Base-by-base conservation (phyloP, 2,113 vertebrate genomes). In the Galbula dea region DNA sequence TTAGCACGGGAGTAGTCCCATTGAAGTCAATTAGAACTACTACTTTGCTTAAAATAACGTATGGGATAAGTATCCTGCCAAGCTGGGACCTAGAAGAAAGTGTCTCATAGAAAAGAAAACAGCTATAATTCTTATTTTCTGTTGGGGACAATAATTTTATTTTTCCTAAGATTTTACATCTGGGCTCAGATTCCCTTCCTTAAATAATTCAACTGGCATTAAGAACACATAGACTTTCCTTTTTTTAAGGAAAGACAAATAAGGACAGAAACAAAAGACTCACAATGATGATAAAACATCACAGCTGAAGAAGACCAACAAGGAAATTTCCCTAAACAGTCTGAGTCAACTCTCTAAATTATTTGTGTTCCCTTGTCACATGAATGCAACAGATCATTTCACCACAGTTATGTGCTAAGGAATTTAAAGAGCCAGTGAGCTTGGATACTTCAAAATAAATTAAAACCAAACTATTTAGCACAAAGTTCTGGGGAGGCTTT, bases 71-170 rank as follows among this genome's bases (percentile, higher is more conserved):
- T 77, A 67, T 77, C 88, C 37, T 96, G 85, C 67, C 75, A 94
- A 90, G 79, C 13, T 34, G 23, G 27, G 67, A 89, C 49, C 34
- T 73, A 48, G 36, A 12, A 89, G 51, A 93, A 93, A 77, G 59
- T 58, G 43, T 83, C 36, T 94, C 26, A 48, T 9, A 93, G 82
- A 80, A 96, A 94, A 89, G 81, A 91, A 95, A 94, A 93, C 74
- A 94, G 11, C 32, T 66, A 66, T 76, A 91, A 95, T 77, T 79
- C 54, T 63, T 79, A 22, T 91, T 95, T 91, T 95, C 82, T 92
- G 16, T 21, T 58, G 69, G 86, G 85, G 80, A 48, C 85, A 78
- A 93, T 81, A 89, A 21, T 32, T 59, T 20, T 46, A 37, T 49
- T 83, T 41, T n/a, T 30, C 43, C 27, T 67, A 49, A 51, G 19